Evolutionary conservation across 2,797 vertebrate species (phyloP), one percentile per base, ranked within the genome.

Genomic region (Austrolebias charrua): DNA sequence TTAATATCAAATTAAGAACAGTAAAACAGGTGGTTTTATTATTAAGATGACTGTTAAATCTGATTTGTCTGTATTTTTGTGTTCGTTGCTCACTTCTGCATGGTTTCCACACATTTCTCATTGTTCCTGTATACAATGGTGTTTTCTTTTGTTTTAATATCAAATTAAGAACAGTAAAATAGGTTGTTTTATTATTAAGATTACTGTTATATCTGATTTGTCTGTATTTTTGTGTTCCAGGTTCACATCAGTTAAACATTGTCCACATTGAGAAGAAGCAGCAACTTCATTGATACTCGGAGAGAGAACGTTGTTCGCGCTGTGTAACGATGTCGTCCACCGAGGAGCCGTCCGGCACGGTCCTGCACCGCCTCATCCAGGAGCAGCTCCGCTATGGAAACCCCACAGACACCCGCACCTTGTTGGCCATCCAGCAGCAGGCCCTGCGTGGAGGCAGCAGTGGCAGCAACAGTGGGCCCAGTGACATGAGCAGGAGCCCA

Each of bases 331-430:
- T 99, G 96, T 92, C 95, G 84, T 98, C 96, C 5, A 93, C 94
- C 0, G 97, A 99, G 88, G 97, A 98, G 75, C 94, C 96, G 16
- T 98, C 96, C 2, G 95, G 96, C 75, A 98, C 96, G 28, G 97
- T 99, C 65, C 91, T 99, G 80, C 98, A 99, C 88, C 92, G 98
- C 47, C 96, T 99, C 66, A 98, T 99, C 88, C 98, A 98, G 89
- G 98, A 99, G 91, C 97, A 99, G 89, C 92, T 99, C 60, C 95
- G 96, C 60, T 98, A 98, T 15, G 98, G 97, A 49, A 98, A 98
- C 82, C 95, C 97, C 63, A 98, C 95, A 0, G 97, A 99, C 89
- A 93, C 96, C 12, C 96, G 95, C 70, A 97, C 96, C 1, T 93
- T 99, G 84, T 83, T 99, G 77, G 97, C 97, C 79, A 98, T 99